Conservation (phyloP, 2,113 vertebrate species). For the Dromas ardeola region DNA sequence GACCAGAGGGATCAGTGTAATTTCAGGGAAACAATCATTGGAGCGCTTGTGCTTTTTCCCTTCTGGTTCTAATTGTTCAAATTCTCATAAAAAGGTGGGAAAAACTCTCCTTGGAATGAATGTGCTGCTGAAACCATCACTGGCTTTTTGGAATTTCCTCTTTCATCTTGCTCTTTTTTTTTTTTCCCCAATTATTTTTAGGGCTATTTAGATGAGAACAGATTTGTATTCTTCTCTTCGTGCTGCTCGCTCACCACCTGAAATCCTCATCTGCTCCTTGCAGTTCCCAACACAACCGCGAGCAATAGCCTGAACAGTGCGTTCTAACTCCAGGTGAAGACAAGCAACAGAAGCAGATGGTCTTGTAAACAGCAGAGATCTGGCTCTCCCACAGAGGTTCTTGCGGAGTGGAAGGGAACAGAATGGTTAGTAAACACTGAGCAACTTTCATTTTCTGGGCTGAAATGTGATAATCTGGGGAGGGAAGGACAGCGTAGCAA, state of each 20-base stretch:
- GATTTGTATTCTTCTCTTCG: constrained; percentile 22
- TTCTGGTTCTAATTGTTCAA: not conserved
- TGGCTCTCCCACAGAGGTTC: not conserved
- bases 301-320: not conserved
- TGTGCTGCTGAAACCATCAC: not conserved
- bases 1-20: not conserved
- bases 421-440: not conserved
- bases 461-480: constrained; percentile 37
- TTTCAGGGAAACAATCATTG: not conserved
- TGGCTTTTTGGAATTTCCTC: not conserved
- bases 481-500: not conserved
- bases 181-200: not conserved
- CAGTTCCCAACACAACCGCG: not conserved
- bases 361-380: constrained; percentile 23
- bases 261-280: not conserved
- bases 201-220: constrained; percentile 10
- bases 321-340: not conserved
- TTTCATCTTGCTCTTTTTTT: not conserved
- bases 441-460: constrained; percentile 47
- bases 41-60: not conserved
- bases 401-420: not conserved
- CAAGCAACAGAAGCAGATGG: constrained; percentile 35
- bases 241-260: constrained; percentile 6
- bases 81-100: not conserved
- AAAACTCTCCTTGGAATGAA: not conserved